These are phyloP conservation scores for Bubo scandiacus DNA, from an alignment of 2,113 vertebrate genomes.

Conservation along the genomic window DNA sequence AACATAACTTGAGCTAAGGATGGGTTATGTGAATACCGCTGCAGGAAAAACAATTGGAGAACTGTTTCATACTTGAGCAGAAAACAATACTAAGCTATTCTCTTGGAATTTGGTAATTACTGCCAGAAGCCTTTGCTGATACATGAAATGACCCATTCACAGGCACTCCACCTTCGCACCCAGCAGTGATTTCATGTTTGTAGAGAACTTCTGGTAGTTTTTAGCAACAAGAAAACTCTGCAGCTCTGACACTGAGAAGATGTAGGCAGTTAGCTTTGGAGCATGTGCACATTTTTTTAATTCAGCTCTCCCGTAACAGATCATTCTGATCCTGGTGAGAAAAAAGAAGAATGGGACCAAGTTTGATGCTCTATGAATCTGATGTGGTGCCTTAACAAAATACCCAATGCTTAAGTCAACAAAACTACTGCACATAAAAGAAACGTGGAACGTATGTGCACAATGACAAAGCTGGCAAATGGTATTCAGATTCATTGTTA, in stretches of 20 bases:
- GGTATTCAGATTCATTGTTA: background rate
- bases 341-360: background rate
- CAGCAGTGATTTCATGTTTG: background rate
- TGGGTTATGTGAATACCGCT: background rate
- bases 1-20: background rate
- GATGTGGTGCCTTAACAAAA: background rate
- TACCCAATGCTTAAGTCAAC: background rate
- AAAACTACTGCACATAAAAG: background rate
- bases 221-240: background rate
- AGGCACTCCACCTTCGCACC: background rate
- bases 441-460: rapidly evolving
- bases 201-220: background rate
- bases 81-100: background rate
- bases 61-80: background rate
- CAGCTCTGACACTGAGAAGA: background rate
- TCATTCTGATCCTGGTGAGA: background rate
- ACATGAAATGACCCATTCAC: background rate
- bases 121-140: slow-evolving; percentile 3
- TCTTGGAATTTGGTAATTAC: background rate
- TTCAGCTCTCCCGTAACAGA: background rate
- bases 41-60: background rate
- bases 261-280: background rate
- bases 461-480: background rate
- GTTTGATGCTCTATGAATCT: background rate
- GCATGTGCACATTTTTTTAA: background rate